Evolutionary conservation across 2,888 invertebrate species (phyloP), one percentile per base, ranked within the genome.

Genomic region (Gonocerus acuteangulatus): DNA sequence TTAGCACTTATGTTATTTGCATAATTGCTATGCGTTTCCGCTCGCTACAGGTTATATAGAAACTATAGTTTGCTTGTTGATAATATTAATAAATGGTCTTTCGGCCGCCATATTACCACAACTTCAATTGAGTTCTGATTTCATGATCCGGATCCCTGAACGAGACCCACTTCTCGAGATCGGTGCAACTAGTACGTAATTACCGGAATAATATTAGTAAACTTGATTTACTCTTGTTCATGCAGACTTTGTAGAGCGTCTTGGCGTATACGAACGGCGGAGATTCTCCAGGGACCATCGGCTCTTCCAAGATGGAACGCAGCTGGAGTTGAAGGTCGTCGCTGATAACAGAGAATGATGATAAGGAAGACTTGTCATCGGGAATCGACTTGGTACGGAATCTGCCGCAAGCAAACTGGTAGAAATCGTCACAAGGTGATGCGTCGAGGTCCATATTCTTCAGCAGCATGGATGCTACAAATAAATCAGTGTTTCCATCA

Each of bases 371-470:
- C 74, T 89, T 88, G 72, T 89, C 89, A 67, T 89, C 89, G 0
- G 89, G 88, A 60, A 90, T 89, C 60, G 80, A 79, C 0, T 84
- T 86, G 70, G 82, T 81, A 36, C 87, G 74, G 74, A 88, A 89
- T 13, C 82, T 82, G 1, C 89, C 89, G 70, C 89, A 89, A 0
- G 89, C 82, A 71, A 86, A 89, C 69, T 84, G 78, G 73, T 89
- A 89, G 74, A 90, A 89, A 71, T 90, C 87, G 68, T 89, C 87
- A 71, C 89, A 89, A 0, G 89, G 89, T 66, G 88, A 85, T 7
- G 85, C 82, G 1, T 75, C 73, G 1, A 77, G 74, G 68, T 89
- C 85, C 83, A 89, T 85, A 71, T 84, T 85, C 64, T 80, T 76
- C 39, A 89, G 74, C 13, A 89, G 77, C 66, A 80, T 80, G 0